Base-by-base conservation (phyloP, 2,888 invertebrate species). In the Hypercompe scribonia region DNA sequence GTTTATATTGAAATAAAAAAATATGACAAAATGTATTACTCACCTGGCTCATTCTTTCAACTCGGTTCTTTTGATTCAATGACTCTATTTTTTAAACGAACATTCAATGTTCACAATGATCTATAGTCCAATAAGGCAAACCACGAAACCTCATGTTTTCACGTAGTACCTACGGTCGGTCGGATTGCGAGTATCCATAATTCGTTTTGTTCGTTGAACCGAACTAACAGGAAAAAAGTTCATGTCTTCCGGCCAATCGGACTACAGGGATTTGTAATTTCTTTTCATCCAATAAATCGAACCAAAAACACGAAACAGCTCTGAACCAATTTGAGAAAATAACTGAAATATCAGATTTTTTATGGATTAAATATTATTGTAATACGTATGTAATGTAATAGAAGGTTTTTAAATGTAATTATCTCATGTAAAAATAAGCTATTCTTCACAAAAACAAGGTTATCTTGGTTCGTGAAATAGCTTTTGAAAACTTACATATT, bases 241-340 rank as follows among this genome's bases (percentile, higher is more conserved):
- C 73, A 74, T 79, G 73, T 81, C 77, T 83, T 83, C 81, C 80
- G 80, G 80, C 73, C 71, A 36, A 68, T 61, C 46, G 64, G 50
- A 28, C 68, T 42, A 46, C 64, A 54, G 28, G 70, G 58, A 58
- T 28, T 58, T 58, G 58, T 58, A 15, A 58, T 58, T 58, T 58
- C 58, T 58, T 58, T 58, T 58, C 58, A 58, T 58, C 58, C 4
- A 5, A 58, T 58, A 58, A 58, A 58, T 58, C 28, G 4, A 13
- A 58, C 28, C 58, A 58, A 58, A 58, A 15, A 58, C 13, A 58
- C 28, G 28, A 58, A 58, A 58, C 58, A 28, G 28, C 15, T 54
- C 58, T 28, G 28, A 13, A 58, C 28, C 58, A 58, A 28, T 58
- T 28, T 28, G 58, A 13, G 28, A 46, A 68, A 63, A 73, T 72